Evolutionary conservation across 2,888 invertebrate genomes (phyloP).

Genomic region (Napeogenes sylphis): DNA sequence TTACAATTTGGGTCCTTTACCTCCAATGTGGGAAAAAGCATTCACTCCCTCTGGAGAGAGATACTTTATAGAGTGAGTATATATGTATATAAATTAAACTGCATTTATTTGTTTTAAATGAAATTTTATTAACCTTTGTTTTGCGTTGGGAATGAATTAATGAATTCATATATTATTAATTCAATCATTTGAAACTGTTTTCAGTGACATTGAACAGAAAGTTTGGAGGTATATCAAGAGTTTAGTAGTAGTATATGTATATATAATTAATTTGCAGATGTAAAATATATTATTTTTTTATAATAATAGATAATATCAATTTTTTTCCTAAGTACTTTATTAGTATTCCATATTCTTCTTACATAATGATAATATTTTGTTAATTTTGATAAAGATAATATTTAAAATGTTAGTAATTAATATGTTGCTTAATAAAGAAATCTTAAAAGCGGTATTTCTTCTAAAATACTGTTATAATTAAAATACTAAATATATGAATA

Average conservation of each 20-base stretch:
- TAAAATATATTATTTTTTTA: slow-evolving; percentile 31
- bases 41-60: slow-evolving; percentile 97
- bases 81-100: slow-evolving; percentile 15
- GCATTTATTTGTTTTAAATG: slow-evolving; percentile 14
- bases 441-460: too few species aligned
- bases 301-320: slow-evolving; percentile 16
- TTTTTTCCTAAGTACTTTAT: slow-evolving; percentile 21
- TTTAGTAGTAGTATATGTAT: too few species aligned
- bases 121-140: slow-evolving; percentile 10
- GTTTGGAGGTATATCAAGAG: slow-evolving; percentile 21
- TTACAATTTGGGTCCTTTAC: slow-evolving; percentile 92
- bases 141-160: slow-evolving; percentile 10
- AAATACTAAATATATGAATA: too few species aligned
- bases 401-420: too few species aligned
- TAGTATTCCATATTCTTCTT: neutral
- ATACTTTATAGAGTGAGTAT: slow-evolving; percentile 97
- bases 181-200: slow-evolving; percentile 35
- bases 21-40: slow-evolving; percentile 98
- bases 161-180: slow-evolving; percentile 28
- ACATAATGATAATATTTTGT: too few species aligned
- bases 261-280: slow-evolving; percentile 32
- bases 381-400: too few species aligned
- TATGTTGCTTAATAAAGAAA: too few species aligned
- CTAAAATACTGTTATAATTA: too few species aligned
- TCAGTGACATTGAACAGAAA: slow-evolving; percentile 28